These are phyloP conservation scores for Liolophura sinensis DNA, from an alignment of 1,140 invertebrate genomes.

Conservation along the genomic window DNA sequence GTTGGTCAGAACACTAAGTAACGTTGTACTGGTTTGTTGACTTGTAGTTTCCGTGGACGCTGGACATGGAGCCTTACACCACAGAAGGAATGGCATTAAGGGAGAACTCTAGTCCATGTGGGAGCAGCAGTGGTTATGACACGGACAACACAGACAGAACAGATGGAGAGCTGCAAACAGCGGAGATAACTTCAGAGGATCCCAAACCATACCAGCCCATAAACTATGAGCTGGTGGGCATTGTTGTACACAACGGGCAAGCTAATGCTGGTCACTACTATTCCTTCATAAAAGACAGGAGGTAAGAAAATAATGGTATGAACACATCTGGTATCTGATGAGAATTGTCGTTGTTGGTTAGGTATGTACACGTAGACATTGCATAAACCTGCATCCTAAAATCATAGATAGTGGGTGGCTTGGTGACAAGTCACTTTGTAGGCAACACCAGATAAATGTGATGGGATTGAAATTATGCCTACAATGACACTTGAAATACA, in stretches of 20 bases:
- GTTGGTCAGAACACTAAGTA: background rate
- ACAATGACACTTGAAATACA: too few species aligned
- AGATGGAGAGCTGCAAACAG: conserved; percentile 16
- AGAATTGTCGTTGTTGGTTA: too few species aligned
- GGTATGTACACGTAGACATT: too few species aligned
- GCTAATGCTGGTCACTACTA: conserved; percentile 97
- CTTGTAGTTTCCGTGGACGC: conserved; percentile 86
- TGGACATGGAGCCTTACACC: conserved; percentile 99
- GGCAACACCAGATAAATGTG: too few species aligned
- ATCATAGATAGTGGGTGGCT: too few species aligned
- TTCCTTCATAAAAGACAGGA: conserved; percentile 78
- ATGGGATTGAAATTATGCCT: too few species aligned
- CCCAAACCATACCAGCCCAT: conserved; percentile 61
- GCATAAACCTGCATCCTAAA: too few species aligned
- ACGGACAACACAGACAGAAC: background rate
- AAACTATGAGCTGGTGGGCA: conserved; percentile 91
- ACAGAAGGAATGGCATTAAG: conserved; percentile 82
- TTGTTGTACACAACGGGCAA: conserved; percentile 97
- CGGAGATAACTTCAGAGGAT: conserved; percentile 14
- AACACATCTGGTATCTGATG: too few species aligned
- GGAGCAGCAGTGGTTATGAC: conserved; percentile 5
- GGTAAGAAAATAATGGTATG: conserved; percentile 21
- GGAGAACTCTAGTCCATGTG: conserved; percentile 18
- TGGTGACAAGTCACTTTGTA: too few species aligned
- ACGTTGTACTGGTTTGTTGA: conserved; percentile 4